Conservation (phyloP, 2,888 invertebrate genomes). For the Pandemis corylana region DNA sequence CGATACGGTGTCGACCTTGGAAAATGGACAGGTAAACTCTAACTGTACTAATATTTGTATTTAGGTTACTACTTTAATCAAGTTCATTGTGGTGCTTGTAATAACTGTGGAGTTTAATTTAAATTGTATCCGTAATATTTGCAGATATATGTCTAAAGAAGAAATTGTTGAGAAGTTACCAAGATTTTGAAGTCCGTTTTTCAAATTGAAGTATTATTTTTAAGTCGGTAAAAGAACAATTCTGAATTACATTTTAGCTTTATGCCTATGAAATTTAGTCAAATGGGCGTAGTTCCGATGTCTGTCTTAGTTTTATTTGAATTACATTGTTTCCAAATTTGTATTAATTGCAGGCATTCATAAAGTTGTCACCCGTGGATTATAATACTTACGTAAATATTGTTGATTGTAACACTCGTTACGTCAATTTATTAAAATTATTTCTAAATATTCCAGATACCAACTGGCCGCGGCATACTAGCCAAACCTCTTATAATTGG, state of each 20-base stretch:
- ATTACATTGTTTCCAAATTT: not conserved
- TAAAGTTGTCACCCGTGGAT: no score
- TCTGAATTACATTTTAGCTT: not conserved
- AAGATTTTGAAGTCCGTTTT: not conserved
- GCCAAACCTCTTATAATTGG: constrained; percentile 76
- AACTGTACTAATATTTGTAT: constrained; percentile 26
- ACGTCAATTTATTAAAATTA: not conserved
- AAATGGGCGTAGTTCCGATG: not conserved
- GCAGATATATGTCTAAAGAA: not conserved
- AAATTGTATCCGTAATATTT: not conserved
- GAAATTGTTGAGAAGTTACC: not conserved
- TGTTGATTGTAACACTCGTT: not conserved
- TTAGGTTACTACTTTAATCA: constrained; percentile 15
- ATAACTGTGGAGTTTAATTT: not conserved
- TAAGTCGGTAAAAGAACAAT: not conserved
- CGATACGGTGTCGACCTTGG: constrained; percentile 78
- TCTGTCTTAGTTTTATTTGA: not conserved
- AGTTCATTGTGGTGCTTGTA: not conserved
- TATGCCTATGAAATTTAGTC: not conserved
- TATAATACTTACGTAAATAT: not conserved
- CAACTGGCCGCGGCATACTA: constrained; percentile 74
- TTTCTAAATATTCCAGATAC: constrained; percentile 57
- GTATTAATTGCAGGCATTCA: not conserved
- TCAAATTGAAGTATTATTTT: not conserved
- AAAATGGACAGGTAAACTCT: constrained; percentile 79